A percentile compares a stretch with the other conserved stretches of the same genome.
Conservation (phyloP, 1,140 invertebrate genomes). For the Drepana arcuata region DNA sequence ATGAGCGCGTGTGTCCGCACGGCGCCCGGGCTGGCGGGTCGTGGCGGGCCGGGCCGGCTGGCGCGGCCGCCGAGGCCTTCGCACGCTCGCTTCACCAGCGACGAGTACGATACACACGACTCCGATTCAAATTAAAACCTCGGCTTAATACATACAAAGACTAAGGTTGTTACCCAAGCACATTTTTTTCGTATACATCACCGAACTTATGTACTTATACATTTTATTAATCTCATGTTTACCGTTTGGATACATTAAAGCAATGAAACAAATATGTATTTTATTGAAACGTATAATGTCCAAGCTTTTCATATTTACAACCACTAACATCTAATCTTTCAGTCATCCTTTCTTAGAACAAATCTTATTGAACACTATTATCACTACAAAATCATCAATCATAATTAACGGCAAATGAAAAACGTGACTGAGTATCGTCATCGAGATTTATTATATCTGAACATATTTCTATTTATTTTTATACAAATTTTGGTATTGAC, state of each 20-base stretch:
- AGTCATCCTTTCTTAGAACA: constrained; percentile 65
- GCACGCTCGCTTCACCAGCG: constrained; percentile 41
- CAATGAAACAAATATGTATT: constrained; percentile 49
- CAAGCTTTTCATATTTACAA: constrained; percentile 69
- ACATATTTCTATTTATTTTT: constrained; percentile 34
- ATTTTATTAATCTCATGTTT: too few species aligned
- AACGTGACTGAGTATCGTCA: constrained; percentile 66
- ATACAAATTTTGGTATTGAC: constrained; percentile 53
- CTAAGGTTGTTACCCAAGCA: too few species aligned
- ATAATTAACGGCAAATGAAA: constrained; percentile 64
- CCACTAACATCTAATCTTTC: constrained; percentile 65
- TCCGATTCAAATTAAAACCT: constrained; percentile 35
- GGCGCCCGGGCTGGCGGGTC: constrained; percentile 9
- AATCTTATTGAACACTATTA: constrained; percentile 65
- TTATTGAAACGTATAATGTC: constrained; percentile 69
- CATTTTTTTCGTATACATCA: too few species aligned
- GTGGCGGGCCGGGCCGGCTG: constrained; percentile 5
- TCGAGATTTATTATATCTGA: constrained; percentile 59
- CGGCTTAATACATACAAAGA: too few species aligned
- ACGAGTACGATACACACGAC: constrained; percentile 57
- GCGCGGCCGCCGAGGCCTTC: constrained; percentile 22
- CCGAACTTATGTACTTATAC: too few species aligned
- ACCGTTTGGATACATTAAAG: too few species aligned
- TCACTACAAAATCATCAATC: constrained; percentile 62
- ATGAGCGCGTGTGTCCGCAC: constrained; percentile 49